phyloP scores from a whole-genome alignment of 2,888 invertebrate genomes.

The Agrotis segetum region DNA sequence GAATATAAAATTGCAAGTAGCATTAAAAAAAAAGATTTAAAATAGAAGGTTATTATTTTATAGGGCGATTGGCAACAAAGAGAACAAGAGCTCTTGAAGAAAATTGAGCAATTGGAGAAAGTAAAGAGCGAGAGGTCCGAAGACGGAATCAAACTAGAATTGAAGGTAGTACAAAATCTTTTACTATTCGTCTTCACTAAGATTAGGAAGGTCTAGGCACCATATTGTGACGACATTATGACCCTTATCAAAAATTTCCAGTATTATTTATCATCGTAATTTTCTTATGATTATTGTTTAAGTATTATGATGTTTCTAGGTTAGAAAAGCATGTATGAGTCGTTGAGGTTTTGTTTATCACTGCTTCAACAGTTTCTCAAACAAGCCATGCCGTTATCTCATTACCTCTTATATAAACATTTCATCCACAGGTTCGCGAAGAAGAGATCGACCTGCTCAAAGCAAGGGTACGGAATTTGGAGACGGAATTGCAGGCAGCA shows the following conservation, averaged over 20 bases:
- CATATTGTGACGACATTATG: too few species aligned
- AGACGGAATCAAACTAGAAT: slow-evolving; percentile 79
- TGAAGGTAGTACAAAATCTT: slow-evolving; percentile 77
- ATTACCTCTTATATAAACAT: not conserved
- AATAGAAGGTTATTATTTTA: not conserved
- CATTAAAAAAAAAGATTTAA: not conserved
- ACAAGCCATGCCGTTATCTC: not conserved
- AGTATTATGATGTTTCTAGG: too few species aligned
- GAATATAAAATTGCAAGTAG: too few species aligned
- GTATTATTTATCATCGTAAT: too few species aligned
- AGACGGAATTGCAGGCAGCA: slow-evolving; percentile 87
- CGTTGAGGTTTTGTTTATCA: not conserved
- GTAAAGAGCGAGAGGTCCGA: slow-evolving; percentile 80
- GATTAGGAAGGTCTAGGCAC: too few species aligned
- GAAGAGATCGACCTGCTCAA: slow-evolving; percentile 89
- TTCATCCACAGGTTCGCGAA: slow-evolving; percentile 82
- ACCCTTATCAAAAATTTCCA: too few species aligned
- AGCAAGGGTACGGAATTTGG: slow-evolving; percentile 86
- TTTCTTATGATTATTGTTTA: too few species aligned
- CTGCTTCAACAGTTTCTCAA: not conserved
- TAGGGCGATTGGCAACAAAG: slow-evolving; percentile 84
- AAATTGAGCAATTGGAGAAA: slow-evolving; percentile 84
- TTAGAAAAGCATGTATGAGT: not conserved
- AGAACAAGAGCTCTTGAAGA: slow-evolving; percentile 82
- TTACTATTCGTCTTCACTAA: not conserved